Percentiles rank a stretch among this genome's conserved stretches.
phyloP scores from a whole-genome alignment of 2,888 invertebrate species.

The Neocrepidodera transversa region DNA sequence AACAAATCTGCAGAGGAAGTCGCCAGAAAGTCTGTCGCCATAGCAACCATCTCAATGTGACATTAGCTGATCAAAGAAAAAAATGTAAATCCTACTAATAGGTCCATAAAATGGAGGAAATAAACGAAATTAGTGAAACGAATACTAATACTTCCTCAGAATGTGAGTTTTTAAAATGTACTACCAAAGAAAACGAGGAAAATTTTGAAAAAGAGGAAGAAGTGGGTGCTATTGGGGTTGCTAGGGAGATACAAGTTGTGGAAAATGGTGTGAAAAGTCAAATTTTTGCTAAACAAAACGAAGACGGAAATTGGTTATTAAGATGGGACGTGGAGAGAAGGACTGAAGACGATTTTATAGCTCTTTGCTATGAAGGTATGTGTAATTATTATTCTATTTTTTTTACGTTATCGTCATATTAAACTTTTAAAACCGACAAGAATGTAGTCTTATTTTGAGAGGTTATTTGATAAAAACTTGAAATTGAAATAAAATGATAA shows the following conservation, averaged over 20 bases:
- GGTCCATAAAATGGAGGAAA: slow-evolving; percentile 29
- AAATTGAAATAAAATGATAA: no score
- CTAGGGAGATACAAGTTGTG: slow-evolving; percentile 31
- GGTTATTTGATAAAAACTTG: no score
- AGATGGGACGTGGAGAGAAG: slow-evolving; percentile 62
- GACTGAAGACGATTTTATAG: slow-evolving; percentile 65
- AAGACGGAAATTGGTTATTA: slow-evolving; percentile 55
- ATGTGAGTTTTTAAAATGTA: slow-evolving; percentile 51
- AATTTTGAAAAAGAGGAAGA: no score
- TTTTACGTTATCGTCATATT: no score
- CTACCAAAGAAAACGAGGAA: slow-evolving; percentile 43
- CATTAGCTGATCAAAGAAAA: slow-evolving; percentile 12
- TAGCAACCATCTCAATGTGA: slow-evolving; percentile 52
- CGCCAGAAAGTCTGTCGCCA: slow-evolving; percentile 59
- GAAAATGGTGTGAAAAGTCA: slow-evolving; percentile 43
- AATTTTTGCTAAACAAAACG: slow-evolving; percentile 61
- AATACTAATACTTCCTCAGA: slow-evolving; percentile 21
- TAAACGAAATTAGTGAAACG: slow-evolving; percentile 36
- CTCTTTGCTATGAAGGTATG: slow-evolving; percentile 66
- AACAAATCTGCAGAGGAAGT: slow-evolving; percentile 35
- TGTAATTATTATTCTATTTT: no score
- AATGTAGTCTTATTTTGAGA: no score
- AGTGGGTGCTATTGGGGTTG: slow-evolving; percentile 13
- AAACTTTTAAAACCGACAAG: no score
- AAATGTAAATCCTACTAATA: slow-evolving; percentile 32